Evolutionary conservation across 2,797 vertebrate species (phyloP).

Genomic region (Sebastes nivosus): DNA sequence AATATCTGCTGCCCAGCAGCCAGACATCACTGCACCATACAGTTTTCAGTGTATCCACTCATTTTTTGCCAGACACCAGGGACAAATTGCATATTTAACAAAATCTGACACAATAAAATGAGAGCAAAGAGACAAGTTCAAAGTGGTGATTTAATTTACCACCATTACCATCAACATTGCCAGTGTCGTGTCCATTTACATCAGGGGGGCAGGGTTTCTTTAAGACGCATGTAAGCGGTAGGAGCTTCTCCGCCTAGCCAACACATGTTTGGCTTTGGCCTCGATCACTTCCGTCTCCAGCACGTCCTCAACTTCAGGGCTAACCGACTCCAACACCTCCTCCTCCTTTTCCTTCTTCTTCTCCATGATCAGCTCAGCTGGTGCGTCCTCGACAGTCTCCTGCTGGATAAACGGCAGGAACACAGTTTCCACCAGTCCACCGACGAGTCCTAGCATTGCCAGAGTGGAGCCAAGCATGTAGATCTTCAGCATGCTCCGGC

Average conservation of each 20-base stretch:
- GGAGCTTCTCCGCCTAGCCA: conserved; percentile 62
- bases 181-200: conserved; percentile 32
- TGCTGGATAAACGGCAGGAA: conserved; percentile 83
- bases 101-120: conserved; percentile 34
- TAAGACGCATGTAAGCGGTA: conserved; percentile 83
- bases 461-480: conserved; percentile 90
- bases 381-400: conserved; percentile 64
- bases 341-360: conserved; percentile 18
- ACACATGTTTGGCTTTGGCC: conserved; percentile 57
- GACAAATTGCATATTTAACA: conserved; percentile 3
- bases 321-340: conserved; percentile 21
- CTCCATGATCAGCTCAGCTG: conserved; percentile 14
- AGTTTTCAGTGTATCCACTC: conserved; percentile 20
- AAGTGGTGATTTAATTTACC: conserved; percentile 26
- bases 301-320: conserved; percentile 36
- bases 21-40: conserved; percentile 40
- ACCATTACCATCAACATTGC: conserved; percentile 3
- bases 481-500: conserved; percentile 82
- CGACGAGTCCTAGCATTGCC: conserved; percentile 85
- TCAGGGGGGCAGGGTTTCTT: conserved; percentile 7
- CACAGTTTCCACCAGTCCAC: conserved; percentile 86
- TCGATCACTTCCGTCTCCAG: conserved; percentile 26
- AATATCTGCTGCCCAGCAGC: conserved; percentile 72
- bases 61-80: conserved; percentile 1
- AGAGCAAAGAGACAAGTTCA: conserved; percentile 21